Conservation (phyloP, 2,113 vertebrate species). For the Climacteris rufus region DNA sequence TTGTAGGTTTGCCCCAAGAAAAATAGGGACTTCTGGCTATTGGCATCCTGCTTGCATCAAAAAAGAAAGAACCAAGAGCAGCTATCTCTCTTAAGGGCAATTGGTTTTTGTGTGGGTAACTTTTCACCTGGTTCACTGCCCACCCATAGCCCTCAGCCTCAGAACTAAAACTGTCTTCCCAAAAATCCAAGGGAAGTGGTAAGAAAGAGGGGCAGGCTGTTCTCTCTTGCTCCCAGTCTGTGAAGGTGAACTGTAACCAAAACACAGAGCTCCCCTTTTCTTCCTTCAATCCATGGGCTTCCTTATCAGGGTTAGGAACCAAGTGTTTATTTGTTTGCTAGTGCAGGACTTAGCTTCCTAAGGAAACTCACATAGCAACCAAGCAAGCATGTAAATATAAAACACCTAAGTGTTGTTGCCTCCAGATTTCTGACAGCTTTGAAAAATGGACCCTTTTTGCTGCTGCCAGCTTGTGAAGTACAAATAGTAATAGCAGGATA, state of each 20-base stretch:
- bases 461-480: background rate
- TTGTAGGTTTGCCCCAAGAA: background rate
- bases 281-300: background rate
- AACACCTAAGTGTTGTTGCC: background rate
- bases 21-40: background rate
- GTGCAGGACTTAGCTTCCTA: background rate
- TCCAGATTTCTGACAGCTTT: conserved; percentile 2
- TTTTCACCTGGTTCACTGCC: background rate
- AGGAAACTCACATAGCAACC: background rate
- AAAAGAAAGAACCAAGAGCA: background rate
- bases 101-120: background rate
- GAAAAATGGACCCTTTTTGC: background rate
- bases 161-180: background rate
- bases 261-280: background rate
- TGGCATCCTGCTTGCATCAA: background rate
- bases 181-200: background rate
- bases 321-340: background rate
- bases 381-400: background rate
- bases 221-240: background rate
- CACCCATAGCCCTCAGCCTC: background rate
- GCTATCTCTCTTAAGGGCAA: background rate
- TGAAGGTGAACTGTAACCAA: background rate
- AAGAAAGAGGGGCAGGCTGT: background rate
- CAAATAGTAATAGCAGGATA: conserved; percentile 18
- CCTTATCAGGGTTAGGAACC: background rate